Conservation (phyloP, 2,113 vertebrate genomes). For the Pseudorectes ferrugineus region DNA sequence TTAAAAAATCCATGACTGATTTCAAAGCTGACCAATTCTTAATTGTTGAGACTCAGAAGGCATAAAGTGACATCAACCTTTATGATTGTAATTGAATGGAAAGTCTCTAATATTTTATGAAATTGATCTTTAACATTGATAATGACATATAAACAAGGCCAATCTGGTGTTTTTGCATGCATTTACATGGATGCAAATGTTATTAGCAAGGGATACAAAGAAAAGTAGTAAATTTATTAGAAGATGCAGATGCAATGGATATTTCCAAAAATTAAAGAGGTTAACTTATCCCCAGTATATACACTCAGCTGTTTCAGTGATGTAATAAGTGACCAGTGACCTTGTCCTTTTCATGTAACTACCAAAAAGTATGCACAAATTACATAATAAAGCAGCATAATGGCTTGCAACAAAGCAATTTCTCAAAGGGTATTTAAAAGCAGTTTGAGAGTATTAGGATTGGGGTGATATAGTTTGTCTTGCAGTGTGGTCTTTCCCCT, state of each 20-base stretch:
- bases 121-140: neutral
- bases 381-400: neutral
- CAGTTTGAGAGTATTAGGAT: neutral
- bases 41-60: neutral
- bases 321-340: neutral
- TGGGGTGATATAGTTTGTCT: neutral
- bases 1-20: constrained; percentile 22
- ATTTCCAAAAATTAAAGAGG: neutral
- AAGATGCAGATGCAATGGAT: neutral
- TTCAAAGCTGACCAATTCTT: neutral
- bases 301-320: neutral
- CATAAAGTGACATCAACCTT: neutral
- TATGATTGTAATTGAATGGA: neutral
- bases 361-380: constrained; percentile 28
- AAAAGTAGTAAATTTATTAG: neutral
- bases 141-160: neutral
- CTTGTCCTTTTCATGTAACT: neutral
- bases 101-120: neutral
- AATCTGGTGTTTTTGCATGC: neutral
- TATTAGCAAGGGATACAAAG: neutral
- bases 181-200: neutral
- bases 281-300: neutral
- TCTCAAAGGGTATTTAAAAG: constrained; percentile 31
- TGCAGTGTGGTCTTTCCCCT: neutral
- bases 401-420: constrained; percentile 27